Conservation (phyloP, 2,797 vertebrate genomes). For the Enteromius trimaculatus region DNA sequence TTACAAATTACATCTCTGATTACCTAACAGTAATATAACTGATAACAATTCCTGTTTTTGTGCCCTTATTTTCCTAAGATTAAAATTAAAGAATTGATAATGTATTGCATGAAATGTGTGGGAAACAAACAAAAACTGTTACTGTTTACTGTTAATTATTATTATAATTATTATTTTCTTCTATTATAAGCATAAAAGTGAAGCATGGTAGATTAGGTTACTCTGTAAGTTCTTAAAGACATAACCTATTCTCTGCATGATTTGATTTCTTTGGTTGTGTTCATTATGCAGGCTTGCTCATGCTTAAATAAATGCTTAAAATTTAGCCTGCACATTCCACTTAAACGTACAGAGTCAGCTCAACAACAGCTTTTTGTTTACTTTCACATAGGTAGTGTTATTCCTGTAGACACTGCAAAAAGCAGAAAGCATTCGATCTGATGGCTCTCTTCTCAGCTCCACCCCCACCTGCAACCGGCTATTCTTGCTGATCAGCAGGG, state of each 20-base stretch:
- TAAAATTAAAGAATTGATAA: not conserved
- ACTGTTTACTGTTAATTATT: no score
- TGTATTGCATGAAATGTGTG: not conserved
- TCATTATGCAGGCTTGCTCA: not conserved
- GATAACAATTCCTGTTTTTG: not conserved
- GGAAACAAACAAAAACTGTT: not conserved
- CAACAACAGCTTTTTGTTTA: not conserved
- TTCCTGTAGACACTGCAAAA: not conserved
- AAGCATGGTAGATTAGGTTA: not conserved
- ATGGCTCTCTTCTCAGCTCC: not conserved
- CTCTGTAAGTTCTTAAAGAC: not conserved
- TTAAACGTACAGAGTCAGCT: not conserved
- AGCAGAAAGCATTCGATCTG: not conserved
- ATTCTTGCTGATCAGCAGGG: constrained; percentile 12
- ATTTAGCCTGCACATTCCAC: not conserved
- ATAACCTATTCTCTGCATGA: not conserved
- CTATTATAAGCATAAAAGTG: not conserved
- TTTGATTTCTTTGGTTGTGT: not conserved
- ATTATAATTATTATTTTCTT: no score
- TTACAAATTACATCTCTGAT: not conserved
- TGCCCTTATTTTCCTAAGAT: not conserved
- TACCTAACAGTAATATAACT: not conserved
- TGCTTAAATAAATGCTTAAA: not conserved
- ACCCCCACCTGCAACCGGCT: constrained; percentile 12
- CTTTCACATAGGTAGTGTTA: not conserved